phyloP scores from a whole-genome alignment of 2,797 vertebrate genomes.

The Dicrostonyx torquatus region DNA sequence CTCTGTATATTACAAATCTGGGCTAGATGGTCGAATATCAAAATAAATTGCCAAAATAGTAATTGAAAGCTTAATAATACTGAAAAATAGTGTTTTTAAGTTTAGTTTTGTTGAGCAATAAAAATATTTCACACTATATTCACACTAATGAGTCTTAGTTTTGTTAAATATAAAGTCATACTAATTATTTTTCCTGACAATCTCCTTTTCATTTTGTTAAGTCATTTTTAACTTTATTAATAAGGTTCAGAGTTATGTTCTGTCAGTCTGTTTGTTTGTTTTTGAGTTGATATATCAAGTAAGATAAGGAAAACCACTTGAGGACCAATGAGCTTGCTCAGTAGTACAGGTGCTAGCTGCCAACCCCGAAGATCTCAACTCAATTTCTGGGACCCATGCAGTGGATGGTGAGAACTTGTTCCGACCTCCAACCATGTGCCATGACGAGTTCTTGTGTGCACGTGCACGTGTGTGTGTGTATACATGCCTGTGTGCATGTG shows the following conservation, averaged over 20 bases:
- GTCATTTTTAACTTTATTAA: not conserved
- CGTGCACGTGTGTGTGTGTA: no score
- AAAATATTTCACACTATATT: not conserved
- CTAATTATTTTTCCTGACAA: not conserved
- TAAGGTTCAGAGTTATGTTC: not conserved
- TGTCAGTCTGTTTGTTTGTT: not conserved
- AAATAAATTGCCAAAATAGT: not conserved
- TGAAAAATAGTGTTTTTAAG: not conserved
- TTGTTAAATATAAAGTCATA: not conserved
- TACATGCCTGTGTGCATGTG: no score
- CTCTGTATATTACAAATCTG: not conserved
- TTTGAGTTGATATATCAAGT: not conserved
- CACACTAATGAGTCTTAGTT: not conserved
- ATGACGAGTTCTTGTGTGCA: not conserved
- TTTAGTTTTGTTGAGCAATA: conserved; percentile 21
- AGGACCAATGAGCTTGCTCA: not conserved
- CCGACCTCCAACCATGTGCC: not conserved
- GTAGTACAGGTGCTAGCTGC: not conserved
- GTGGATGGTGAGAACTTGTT: not conserved
- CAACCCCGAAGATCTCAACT: not conserved
- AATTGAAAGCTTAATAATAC: conserved; percentile 18
- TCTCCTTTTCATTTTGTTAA: conserved; percentile 1
- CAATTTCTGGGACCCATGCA: not conserved
- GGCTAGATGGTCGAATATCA: not conserved
- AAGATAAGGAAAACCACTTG: not conserved